These are phyloP conservation scores for Germaria angustata DNA, from an alignment of 2,888 invertebrate genomes.

Conservation along the genomic window DNA sequence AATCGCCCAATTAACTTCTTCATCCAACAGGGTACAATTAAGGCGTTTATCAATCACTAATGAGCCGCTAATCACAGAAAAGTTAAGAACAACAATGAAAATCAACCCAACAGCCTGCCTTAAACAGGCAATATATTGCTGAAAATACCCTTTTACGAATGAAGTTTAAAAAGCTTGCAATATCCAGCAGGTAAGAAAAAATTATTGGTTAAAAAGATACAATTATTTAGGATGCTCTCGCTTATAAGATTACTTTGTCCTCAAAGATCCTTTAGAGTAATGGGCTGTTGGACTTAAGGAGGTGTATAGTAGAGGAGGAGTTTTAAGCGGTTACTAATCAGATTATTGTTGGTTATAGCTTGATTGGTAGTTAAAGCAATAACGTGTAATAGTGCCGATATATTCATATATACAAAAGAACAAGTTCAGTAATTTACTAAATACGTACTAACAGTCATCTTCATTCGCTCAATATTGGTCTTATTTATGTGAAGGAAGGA, in stretches of 20 bases:
- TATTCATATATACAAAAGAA: background rate
- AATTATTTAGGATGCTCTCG: background rate
- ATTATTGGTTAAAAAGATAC: background rate
- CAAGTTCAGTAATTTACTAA: background rate
- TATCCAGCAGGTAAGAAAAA: background rate
- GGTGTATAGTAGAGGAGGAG: slow-evolving; percentile 37
- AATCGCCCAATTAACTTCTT: slow-evolving; percentile 23
- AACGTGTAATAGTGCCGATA: background rate
- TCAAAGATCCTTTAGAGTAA: background rate
- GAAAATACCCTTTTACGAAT: background rate
- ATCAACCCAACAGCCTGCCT: background rate
- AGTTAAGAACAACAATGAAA: slow-evolving; percentile 15
- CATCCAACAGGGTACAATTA: slow-evolving; percentile 49
- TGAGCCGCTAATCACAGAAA: slow-evolving; percentile 71
- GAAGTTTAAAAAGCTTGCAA: background rate
- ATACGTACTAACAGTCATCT: too few relatives aligned
- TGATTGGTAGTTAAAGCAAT: too few relatives aligned
- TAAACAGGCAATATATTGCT: background rate
- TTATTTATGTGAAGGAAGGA: too few relatives aligned
- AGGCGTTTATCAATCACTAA: slow-evolving; percentile 70
- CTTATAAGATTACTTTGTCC: background rate
- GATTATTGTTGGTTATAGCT: slow-evolving; percentile 17
- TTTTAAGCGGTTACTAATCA: background rate
- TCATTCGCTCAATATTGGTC: too few relatives aligned
- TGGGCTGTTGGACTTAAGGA: slow-evolving; percentile 11